A percentile compares a stretch with the other conserved stretches of the same genome.
Conservation (phyloP, 2,888 invertebrate genomes). For the Nesidiocoris tenuis region DNA sequence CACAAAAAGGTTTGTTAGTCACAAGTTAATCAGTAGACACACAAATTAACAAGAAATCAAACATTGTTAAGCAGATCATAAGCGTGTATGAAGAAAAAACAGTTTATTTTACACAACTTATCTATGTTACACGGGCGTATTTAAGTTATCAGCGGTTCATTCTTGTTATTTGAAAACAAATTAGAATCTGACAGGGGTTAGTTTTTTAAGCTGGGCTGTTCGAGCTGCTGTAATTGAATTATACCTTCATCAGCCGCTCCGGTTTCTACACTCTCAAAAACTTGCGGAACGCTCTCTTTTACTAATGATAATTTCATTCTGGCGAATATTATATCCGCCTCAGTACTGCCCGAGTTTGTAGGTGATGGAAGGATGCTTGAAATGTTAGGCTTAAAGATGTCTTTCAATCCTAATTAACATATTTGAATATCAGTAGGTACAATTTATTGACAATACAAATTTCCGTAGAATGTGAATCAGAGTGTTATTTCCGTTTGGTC, state of each 20-base stretch:
- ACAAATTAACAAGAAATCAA: slow-evolving; percentile 18
- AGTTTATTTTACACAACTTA: background rate
- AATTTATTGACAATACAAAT: too few relatives aligned
- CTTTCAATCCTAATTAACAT: slow-evolving; percentile 42
- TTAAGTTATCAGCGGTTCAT: too few relatives aligned
- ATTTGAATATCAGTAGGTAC: slow-evolving; percentile 8
- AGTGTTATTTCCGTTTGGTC: slow-evolving; percentile 23
- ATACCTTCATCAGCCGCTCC: slow-evolving; percentile 21
- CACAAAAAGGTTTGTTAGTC: slow-evolving; percentile 44
- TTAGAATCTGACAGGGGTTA: background rate
- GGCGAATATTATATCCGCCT: slow-evolving; percentile 7
- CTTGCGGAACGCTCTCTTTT: slow-evolving; percentile 33
- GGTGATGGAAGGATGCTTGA: slow-evolving; percentile 44
- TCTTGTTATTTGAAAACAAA: background rate
- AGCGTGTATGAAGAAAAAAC: slow-evolving; percentile 5
- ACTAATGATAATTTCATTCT: slow-evolving; percentile 25
- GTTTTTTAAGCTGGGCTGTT: too few relatives aligned
- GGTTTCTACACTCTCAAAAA: slow-evolving; percentile 28
- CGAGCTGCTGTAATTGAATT: too few relatives aligned
- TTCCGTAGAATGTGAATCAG: too few relatives aligned
- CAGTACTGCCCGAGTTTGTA: slow-evolving; percentile 34
- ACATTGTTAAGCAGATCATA: slow-evolving; percentile 9
- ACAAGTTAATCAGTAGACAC: slow-evolving; percentile 26
- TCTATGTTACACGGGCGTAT: background rate
- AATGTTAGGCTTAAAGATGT: slow-evolving; percentile 47